Base-by-base conservation (phyloP, 1,140 invertebrate genomes). In the Drosophila sp. region DNA sequence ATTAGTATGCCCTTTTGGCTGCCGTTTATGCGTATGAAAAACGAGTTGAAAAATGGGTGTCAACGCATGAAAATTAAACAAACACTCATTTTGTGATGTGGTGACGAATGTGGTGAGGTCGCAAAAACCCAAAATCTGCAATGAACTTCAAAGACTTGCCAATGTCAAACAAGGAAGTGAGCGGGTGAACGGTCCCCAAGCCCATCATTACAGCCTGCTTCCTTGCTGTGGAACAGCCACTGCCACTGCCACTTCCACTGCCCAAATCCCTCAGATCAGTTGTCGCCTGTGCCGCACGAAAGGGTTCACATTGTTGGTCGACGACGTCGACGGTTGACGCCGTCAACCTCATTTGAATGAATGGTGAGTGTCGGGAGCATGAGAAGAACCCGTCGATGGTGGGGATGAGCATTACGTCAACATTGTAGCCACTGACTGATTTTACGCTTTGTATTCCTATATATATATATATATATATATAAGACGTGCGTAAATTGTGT, bases 301-400 rank as follows among this genome's bases (percentile, higher is more conserved):
- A 90, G 86, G 86, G 86, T 86, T 90, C 45, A 84, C 89, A 90
- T 84, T 80, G 56, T 74, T 82, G 69, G 64, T 66, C 76, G 64
- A 80, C 66, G 56, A 16, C 45, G 57, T 69, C 57, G 73, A n/a
- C n/a, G n/a, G n/a, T n/a, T 66, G 11, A 14, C 75, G 73, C 75
- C 74, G 74, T 46, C 70, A 66, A 66, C 78, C 65, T 81, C 75
- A 86, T 86, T 89, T 86, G 75, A 89, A 86, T 86, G 72, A 69
- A 51, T 73, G 61, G 38, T 61, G 18, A 56, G 38, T 61, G 18
- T 59, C 32, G 38, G 38, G n/a, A 53, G 53, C 13, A 59, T 29
- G 16, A 34, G 25, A 32, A 38, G 6, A n/a, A 36, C 25, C 25
- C 21, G 16, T 38, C 43, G 7, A 13, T 6, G 38, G 21, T 18